A percentile compares a stretch with the other conserved stretches of the same genome.
phyloP scores from a whole-genome alignment of 1,140 invertebrate species.

The Argopecten irradians region DNA sequence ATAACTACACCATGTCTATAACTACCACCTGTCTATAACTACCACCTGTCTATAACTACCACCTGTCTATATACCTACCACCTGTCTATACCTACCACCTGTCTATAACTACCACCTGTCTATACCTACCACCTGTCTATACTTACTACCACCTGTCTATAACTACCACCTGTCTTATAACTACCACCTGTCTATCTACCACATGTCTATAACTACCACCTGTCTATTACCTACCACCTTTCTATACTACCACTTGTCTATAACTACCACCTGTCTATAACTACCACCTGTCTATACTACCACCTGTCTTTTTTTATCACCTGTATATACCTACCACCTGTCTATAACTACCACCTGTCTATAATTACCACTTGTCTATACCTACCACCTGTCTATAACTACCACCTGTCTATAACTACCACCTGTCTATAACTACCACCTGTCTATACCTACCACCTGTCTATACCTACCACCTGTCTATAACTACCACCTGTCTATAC shows the following conservation, averaged over 20 bases:
- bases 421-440: background rate
- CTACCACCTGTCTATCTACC: too few species aligned
- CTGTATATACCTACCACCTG: background rate
- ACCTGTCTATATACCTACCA: too few species aligned
- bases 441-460: background rate
- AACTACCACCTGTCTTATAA: too few species aligned
- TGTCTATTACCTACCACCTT: background rate
- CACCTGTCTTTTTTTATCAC: background rate
- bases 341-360: background rate
- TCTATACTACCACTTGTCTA: background rate
- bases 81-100: too few species aligned
- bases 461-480: background rate
- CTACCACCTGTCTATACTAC: background rate
- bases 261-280: background rate
- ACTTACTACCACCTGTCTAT: too few species aligned
- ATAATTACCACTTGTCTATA: background rate
- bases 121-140: too few species aligned
- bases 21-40: too few species aligned
- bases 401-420: background rate
- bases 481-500: background rate
- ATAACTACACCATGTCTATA: too few species aligned
- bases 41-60: too few species aligned
- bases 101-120: too few species aligned
- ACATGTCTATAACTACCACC: background rate
- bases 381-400: background rate